A percentile compares a stretch with the other conserved stretches of the same genome.
Evolutionary conservation across 2,888 invertebrate genomes (phyloP).

Genomic region (Allophyes oxyacanthae): DNA sequence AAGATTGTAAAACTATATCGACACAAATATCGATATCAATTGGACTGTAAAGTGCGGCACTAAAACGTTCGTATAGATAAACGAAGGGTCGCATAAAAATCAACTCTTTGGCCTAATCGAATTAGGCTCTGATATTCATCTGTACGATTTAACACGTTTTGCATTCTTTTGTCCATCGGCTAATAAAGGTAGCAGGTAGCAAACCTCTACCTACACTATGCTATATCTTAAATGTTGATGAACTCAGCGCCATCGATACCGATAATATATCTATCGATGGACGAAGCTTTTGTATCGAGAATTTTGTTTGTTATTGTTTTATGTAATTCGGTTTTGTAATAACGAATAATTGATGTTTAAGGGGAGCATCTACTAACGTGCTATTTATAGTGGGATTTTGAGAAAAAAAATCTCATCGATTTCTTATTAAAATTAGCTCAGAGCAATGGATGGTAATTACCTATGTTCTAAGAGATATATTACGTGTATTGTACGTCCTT

Average conservation of each 20-base stretch:
- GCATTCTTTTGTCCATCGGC: constrained; percentile 83
- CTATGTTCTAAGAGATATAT: too few species aligned
- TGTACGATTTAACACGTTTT: constrained; percentile 87
- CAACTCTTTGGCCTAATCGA: constrained; percentile 88
- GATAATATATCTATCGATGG: constrained; percentile 78
- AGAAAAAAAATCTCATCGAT: too few species aligned
- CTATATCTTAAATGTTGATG: constrained; percentile 84
- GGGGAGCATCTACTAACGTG: too few species aligned
- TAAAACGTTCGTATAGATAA: constrained; percentile 81
- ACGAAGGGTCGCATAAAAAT: constrained; percentile 85
- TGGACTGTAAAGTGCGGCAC: constrained; percentile 51
- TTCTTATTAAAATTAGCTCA: too few species aligned
- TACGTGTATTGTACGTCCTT: too few species aligned
- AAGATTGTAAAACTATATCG: too few species aligned
- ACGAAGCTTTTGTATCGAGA: constrained; percentile 60
- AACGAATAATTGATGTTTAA: background rate
- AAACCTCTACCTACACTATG: constrained; percentile 71
- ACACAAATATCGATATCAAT: constrained; percentile 7
- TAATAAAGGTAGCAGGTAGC: constrained; percentile 87
- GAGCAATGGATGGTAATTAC: too few species aligned
- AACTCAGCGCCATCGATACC: constrained; percentile 79
- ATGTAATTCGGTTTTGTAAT: constrained; percentile 35
- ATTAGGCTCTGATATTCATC: constrained; percentile 86
- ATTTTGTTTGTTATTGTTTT: constrained; percentile 41
- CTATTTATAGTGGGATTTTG: too few species aligned